Conservation (phyloP, 2,797 vertebrate genomes). For the Enteromius trimaculatus region DNA sequence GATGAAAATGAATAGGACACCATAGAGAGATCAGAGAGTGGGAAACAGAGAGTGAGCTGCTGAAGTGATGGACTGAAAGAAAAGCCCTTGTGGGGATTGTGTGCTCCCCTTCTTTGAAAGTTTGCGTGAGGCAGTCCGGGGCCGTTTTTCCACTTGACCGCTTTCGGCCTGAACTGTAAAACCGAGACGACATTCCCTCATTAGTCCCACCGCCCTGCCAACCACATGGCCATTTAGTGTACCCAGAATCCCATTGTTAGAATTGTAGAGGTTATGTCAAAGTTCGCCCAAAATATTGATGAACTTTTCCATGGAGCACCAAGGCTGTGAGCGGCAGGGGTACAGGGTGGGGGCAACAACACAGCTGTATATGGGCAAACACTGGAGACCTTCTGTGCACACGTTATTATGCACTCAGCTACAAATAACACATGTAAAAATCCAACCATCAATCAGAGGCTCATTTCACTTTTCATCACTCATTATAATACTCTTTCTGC, state of each 20-base stretch:
- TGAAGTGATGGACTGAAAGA: constrained; percentile 50
- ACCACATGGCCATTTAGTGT: constrained; percentile 91
- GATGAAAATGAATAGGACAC: constrained; percentile 56
- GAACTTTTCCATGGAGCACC: constrained; percentile 81
- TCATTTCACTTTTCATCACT: constrained; percentile 3
- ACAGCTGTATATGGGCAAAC: constrained; percentile 71
- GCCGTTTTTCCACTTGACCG: constrained; percentile 92
- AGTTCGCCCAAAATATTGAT: constrained; percentile 93
- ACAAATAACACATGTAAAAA: constrained; percentile 16
- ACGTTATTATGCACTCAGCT: constrained; percentile 37
- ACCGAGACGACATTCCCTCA: constrained; percentile 97
- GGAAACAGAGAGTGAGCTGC: constrained; percentile 38
- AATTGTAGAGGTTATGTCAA: constrained; percentile 90
- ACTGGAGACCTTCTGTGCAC: constrained; percentile 61
- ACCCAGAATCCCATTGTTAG: constrained; percentile 93
- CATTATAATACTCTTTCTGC: constrained; percentile 34
- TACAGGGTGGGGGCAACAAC: constrained; percentile 63
- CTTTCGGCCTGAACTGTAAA: constrained; percentile 91
- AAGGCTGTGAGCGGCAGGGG: constrained; percentile 74
- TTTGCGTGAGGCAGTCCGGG: constrained; percentile 84
- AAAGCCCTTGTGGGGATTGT: constrained; percentile 54
- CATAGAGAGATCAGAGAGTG: constrained; percentile 46
- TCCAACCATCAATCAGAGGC: neutral
- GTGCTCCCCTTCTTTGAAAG: constrained; percentile 79
- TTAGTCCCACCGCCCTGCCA: constrained; percentile 95